phyloP scores from a whole-genome alignment of 2,888 invertebrate species.

The Cerceris ruficornis region DNA sequence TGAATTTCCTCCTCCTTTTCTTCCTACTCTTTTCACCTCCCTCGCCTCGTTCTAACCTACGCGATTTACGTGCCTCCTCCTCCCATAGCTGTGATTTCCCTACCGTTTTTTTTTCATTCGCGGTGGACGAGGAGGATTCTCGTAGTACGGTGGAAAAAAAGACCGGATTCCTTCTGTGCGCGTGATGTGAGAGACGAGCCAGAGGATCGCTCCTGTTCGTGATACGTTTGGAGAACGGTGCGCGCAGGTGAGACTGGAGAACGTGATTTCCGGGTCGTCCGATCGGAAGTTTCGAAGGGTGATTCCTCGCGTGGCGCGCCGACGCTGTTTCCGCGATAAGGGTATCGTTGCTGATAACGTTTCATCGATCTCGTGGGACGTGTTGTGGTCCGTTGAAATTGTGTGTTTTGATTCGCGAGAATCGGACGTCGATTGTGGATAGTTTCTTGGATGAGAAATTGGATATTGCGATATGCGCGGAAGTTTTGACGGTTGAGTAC shows the following conservation, averaged over 20 bases:
- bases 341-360: too few species aligned
- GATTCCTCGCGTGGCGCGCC: too few species aligned
- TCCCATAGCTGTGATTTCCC: too few species aligned
- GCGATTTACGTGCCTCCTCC: too few species aligned
- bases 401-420: too few species aligned
- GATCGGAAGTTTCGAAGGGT: neutral
- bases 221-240: neutral
- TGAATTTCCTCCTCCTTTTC: conserved; percentile 8
- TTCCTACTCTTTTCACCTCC: neutral
- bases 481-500: too few species aligned
- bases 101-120: neutral
- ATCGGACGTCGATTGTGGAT: too few species aligned
- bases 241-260: neutral
- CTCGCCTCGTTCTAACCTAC: neutral
- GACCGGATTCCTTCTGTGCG: neutral
- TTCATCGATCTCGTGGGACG: too few species aligned
- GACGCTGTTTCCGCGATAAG: too few species aligned
- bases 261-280: neutral
- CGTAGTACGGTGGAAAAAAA: neutral
- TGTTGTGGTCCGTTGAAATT: too few species aligned
- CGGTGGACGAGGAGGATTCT: neutral
- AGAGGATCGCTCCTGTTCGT: neutral
- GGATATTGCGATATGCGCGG: too few species aligned
- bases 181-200: neutral
- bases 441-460: too few species aligned